Percentiles rank a stretch among this genome's conserved stretches.
Evolutionary conservation across 2,113 vertebrate species (phyloP).

Genomic region (Phalacrocorax pelagicus): DNA sequence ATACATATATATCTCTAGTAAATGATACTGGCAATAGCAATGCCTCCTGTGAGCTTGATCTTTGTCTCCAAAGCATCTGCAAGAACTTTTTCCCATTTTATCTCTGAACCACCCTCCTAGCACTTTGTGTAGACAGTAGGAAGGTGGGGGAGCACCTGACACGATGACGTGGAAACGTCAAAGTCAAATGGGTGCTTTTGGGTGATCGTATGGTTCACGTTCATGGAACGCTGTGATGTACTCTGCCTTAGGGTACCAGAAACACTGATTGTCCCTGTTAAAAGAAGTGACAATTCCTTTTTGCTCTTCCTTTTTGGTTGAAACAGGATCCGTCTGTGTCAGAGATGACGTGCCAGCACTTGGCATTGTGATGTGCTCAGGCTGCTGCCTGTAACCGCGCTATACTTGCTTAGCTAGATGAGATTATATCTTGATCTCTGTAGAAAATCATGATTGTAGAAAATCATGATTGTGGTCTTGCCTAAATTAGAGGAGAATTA

Average conservation of each 20-base stretch:
- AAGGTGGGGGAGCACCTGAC: neutral
- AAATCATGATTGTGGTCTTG: neutral
- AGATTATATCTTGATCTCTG: neutral
- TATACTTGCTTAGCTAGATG: neutral
- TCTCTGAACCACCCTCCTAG: neutral
- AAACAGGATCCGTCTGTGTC: neutral
- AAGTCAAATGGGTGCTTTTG: neutral
- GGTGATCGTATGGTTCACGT: neutral
- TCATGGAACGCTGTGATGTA: neutral
- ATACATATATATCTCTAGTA: neutral
- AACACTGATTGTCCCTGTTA: neutral
- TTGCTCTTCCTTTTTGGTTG: neutral
- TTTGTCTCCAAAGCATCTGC: neutral
- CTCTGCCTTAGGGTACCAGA: neutral
- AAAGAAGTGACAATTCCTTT: neutral
- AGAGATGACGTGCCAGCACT: neutral
- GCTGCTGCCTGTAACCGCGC: neutral
- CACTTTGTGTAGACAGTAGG: accelerated
- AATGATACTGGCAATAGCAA: neutral
- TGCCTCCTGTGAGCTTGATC: neutral
- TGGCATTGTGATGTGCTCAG: neutral
- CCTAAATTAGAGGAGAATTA: neutral
- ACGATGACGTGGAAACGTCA: neutral
- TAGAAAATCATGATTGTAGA: neutral
- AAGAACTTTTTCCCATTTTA: neutral